phyloP scores from a whole-genome alignment of 2,113 vertebrate genomes.

The Cephalopholis sonnerati region DNA sequence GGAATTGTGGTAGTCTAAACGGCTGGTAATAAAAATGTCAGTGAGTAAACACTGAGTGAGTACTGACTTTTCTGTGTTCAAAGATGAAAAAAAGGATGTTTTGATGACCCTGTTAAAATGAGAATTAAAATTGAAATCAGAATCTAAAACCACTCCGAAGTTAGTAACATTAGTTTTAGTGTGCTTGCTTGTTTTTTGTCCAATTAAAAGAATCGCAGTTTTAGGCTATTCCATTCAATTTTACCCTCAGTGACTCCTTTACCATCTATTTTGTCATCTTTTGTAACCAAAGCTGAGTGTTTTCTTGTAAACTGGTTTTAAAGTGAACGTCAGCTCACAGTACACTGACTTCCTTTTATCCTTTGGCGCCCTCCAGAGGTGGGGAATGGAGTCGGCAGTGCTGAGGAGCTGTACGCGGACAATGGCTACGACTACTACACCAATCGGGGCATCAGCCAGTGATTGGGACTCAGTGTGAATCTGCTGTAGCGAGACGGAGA shows the following conservation, averaged over 20 bases:
- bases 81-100: no score
- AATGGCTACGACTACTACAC: conserved; percentile 88
- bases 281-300: background rate
- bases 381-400: conserved; percentile 87
- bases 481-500: conserved; percentile 19
- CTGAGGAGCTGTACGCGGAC: conserved; percentile 89
- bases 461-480: conserved; percentile 43
- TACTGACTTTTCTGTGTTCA: no score
- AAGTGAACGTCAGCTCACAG: background rate
- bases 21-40: no score
- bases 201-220: no score
- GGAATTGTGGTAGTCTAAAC: no score
- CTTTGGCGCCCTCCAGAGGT: conserved; percentile 87
- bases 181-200: no score
- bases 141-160: no score
- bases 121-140: no score
- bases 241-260: background rate
- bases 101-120: no score
- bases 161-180: no score
- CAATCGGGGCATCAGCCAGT: conserved; percentile 82
- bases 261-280: background rate
- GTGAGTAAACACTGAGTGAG: no score
- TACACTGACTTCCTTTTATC: conserved; percentile 6
- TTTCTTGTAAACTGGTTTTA: background rate
- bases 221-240: background rate